phyloP scores from a whole-genome alignment of 2,797 vertebrate genomes.

The Gambusia yucatana region DNA sequence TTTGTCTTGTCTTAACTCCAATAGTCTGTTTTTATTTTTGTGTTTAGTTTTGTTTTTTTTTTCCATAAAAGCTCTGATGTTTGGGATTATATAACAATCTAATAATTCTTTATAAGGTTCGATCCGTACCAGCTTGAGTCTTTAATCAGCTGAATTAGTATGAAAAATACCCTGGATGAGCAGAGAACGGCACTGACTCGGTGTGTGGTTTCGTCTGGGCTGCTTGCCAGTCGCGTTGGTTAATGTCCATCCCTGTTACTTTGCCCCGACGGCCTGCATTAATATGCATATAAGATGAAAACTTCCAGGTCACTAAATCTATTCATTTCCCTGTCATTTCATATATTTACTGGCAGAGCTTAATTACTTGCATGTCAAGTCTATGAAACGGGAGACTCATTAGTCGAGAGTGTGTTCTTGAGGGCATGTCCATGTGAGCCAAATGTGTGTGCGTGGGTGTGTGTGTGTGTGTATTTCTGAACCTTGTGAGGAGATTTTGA shows the following conservation, averaged over 20 bases:
- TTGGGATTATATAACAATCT: conserved; percentile 5
- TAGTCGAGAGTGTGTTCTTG: conserved; percentile 2
- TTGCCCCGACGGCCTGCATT: conserved; percentile 35
- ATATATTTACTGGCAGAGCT: conserved; percentile 48
- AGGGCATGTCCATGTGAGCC: conserved; percentile 14
- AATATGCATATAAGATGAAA: conserved; percentile 62
- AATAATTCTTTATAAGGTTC: conserved; percentile 2
- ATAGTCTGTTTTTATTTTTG: neutral
- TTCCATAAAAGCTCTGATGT: neutral
- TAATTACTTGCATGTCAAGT: conserved; percentile 4
- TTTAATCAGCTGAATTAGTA: neutral
- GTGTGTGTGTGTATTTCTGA: conserved; percentile 6
- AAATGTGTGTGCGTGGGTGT: neutral
- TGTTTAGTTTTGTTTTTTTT: too few relatives aligned
- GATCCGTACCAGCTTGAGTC: neutral
- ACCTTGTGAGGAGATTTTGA: conserved; percentile 18
- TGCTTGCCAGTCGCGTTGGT: conserved; percentile 8
- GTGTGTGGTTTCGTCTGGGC: conserved; percentile 11
- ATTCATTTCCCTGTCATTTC: conserved; percentile 62
- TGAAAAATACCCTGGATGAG: conserved; percentile 24
- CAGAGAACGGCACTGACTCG: conserved; percentile 9
- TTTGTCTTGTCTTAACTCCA: conserved; percentile 10
- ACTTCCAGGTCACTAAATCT: conserved; percentile 74
- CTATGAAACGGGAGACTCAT: neutral
- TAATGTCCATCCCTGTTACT: conserved; percentile 27